Conservation (phyloP, 2,888 invertebrate genomes). For the Brachyptera risi region DNA sequence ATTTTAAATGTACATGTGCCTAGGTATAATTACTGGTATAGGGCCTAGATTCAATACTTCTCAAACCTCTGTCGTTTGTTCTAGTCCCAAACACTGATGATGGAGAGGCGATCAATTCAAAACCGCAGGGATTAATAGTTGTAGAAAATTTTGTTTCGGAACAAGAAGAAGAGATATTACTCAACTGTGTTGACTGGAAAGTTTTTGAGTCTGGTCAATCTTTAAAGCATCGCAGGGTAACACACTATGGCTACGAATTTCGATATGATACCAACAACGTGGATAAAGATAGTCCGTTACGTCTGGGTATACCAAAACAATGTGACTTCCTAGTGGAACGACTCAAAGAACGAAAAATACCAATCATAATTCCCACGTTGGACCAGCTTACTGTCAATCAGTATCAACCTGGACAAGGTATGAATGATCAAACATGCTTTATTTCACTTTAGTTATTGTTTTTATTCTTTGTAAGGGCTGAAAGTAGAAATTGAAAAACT, state of each 20-base stretch:
- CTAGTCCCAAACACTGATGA: constrained; percentile 44
- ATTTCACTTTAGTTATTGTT: no score
- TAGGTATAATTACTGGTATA: no score
- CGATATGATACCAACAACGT: constrained; percentile 83
- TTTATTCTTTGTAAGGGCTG: no score
- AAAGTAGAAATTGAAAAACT: no score
- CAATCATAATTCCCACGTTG: constrained; percentile 48
- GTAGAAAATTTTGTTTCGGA: constrained; percentile 66
- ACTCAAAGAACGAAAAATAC: constrained; percentile 46
- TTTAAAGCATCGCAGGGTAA: constrained; percentile 79
- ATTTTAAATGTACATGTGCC: no score
- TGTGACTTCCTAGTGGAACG: constrained; percentile 63
- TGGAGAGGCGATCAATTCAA: constrained; percentile 14
- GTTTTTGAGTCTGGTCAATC: constrained; percentile 11
- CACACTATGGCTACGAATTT: constrained; percentile 91
- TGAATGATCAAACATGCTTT: neutral
- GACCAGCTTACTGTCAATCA: constrained; percentile 84
- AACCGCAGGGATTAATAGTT: constrained; percentile 66
- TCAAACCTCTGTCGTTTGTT: constrained; percentile 28
- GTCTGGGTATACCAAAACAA: constrained; percentile 62
- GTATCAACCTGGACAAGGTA: constrained; percentile 80
- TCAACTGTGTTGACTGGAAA: constrained; percentile 56
- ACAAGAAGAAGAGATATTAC: constrained; percentile 60
- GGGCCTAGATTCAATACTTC: neutral
- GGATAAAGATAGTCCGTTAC: constrained; percentile 62